Conservation (phyloP, 2,113 vertebrate species). For the Mastomys coucha region DNA sequence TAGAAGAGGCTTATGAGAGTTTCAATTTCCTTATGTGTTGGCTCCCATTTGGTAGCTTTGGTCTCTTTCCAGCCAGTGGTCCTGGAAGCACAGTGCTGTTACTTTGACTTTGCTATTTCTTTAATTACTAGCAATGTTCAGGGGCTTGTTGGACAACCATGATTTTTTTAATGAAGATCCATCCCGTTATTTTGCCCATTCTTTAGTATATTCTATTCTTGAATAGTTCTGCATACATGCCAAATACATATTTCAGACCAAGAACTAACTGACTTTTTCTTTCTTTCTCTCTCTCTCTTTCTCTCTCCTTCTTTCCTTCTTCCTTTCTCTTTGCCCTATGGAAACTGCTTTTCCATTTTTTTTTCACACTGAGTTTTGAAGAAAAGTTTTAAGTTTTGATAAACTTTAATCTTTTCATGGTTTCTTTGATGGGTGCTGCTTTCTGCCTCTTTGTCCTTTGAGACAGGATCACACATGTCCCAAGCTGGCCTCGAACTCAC, state of each 20-base stretch:
- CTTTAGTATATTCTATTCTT: not conserved
- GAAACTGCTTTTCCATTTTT: not conserved
- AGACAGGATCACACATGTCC: not conserved
- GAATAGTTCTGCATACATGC: slow-evolving; percentile 11
- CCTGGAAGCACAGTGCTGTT: not conserved
- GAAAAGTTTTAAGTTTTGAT: slow-evolving; percentile 61
- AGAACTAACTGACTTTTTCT: not conserved
- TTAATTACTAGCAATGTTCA: slow-evolving; percentile 40
- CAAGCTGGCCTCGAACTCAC: not conserved
- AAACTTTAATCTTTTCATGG: slow-evolving; percentile 30
- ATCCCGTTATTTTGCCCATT: slow-evolving; percentile 4
- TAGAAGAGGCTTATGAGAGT: not conserved
- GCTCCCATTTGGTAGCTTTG: not conserved
- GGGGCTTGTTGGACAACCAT: not conserved
- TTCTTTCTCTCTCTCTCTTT: no score
- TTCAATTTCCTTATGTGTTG: not conserved
- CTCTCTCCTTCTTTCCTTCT: no score
- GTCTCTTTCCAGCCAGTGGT: not conserved
- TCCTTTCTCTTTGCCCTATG: not conserved
- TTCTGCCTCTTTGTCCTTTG: not conserved
- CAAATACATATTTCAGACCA: not conserved
- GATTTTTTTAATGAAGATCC: not conserved
- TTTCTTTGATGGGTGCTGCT: slow-evolving; percentile 15
- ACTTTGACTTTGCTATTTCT: slow-evolving; percentile 11
- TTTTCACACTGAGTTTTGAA: slow-evolving; percentile 44